A percentile compares a stretch with the other conserved stretches of the same genome.
phyloP scores from a whole-genome alignment of 92 coral and sea anemone genomes.

The Actinostola sp. region DNA sequence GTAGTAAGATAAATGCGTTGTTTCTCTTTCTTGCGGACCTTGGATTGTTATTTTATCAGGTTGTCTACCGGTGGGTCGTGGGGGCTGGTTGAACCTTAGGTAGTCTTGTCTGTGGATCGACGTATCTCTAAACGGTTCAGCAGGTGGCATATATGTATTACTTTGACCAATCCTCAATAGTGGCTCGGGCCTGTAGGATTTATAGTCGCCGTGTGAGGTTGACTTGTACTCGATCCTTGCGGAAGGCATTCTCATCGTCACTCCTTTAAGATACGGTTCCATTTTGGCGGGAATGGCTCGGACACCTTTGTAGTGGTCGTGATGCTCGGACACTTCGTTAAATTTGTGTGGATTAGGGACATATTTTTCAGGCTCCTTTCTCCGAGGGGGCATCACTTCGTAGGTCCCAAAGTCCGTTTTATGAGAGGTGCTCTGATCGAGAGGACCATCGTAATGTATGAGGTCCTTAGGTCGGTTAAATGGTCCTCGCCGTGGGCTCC shows the following conservation, averaged over 20 bases:
- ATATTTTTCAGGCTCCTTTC: constrained; percentile 85
- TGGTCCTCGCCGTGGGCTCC: constrained; percentile 86
- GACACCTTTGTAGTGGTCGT: constrained; percentile 78
- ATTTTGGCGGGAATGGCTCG: constrained; percentile 82
- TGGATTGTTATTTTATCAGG: constrained; percentile 84
- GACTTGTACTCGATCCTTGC: constrained; percentile 86
- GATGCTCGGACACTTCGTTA: constrained; percentile 85
- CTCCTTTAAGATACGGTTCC: constrained; percentile 82
- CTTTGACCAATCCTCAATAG: constrained; percentile 60
- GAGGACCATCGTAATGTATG: constrained; percentile 68
- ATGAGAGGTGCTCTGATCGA: constrained; percentile 77
- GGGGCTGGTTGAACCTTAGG: constrained; percentile 84
- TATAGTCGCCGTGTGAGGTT: constrained; percentile 81
- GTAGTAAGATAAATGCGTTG: constrained; percentile 63
- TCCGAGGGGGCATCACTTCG: constrained; percentile 72
- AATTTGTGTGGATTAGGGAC: constrained; percentile 92
- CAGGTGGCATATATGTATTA: constrained; percentile 80
- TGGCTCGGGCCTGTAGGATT: constrained; percentile 76
- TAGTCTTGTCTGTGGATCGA: constrained; percentile 93
- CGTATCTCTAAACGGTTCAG: constrained; percentile 81
- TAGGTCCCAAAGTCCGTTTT: constrained; percentile 70
- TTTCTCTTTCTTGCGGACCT: constrained; percentile 53
- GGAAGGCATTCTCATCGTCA: constrained; percentile 92
- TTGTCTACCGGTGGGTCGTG: constrained; percentile 90
- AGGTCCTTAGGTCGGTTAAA: constrained; percentile 84